phyloP scores from a whole-genome alignment of 2,797 vertebrate genomes.

The Alcedo quadribrachys region DNA sequence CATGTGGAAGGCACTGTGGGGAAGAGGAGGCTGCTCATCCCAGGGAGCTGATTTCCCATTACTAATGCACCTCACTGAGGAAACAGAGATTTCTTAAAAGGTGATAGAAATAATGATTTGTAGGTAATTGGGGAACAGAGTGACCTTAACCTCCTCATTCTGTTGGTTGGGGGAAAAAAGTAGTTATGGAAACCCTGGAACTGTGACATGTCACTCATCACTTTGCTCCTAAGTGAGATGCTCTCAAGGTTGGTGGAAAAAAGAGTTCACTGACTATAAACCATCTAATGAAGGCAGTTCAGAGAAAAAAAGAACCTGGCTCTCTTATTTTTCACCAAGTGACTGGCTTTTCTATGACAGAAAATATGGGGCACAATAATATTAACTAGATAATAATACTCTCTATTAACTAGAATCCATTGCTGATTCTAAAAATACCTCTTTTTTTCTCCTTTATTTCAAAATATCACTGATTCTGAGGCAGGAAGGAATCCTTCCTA shows the following conservation, averaged over 20 bases:
- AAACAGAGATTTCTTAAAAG: background rate
- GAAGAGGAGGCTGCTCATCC: background rate
- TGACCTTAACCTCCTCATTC: background rate
- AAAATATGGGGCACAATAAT: background rate
- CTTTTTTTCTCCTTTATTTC: background rate
- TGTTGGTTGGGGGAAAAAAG: background rate
- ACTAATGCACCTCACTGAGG: background rate
- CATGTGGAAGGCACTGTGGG: background rate
- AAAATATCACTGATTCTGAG: background rate
- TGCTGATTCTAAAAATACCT: background rate
- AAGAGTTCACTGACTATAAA: background rate
- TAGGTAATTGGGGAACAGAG: background rate
- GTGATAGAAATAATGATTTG: constrained; percentile 10
- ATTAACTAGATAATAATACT: background rate
- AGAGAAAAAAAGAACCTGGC: background rate
- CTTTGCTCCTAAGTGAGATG: background rate
- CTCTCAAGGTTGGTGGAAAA: background rate
- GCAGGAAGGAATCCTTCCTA: background rate
- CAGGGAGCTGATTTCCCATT: background rate
- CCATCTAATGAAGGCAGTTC: background rate
- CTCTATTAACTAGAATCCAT: background rate
- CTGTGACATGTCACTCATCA: background rate
- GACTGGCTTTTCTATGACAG: background rate
- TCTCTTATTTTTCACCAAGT: background rate
- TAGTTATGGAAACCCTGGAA: background rate